Conservation (phyloP, 2,888 invertebrate species). For the Hyalella azteca region DNA sequence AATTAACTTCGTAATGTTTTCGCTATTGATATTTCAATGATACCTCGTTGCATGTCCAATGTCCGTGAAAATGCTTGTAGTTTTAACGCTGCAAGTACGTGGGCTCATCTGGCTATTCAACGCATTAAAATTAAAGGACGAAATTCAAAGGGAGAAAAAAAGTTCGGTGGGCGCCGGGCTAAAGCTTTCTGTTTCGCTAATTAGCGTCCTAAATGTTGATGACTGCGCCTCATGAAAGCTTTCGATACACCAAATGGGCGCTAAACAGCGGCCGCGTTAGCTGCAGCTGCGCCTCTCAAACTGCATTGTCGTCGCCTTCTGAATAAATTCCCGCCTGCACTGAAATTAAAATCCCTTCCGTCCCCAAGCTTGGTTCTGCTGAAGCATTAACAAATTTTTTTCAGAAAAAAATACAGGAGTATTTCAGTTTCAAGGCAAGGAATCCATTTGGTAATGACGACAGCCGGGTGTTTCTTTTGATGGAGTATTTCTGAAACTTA, state of each 20-base stretch:
- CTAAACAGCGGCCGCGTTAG: conserved; percentile 11
- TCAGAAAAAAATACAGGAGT: too few species aligned
- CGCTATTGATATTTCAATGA: too few species aligned
- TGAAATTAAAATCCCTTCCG: neutral
- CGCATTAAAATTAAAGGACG: conserved; percentile 14
- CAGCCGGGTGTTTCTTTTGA: too few species aligned
- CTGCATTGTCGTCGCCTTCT: neutral
- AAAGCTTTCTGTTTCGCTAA: conserved; percentile 31
- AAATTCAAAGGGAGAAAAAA: conserved; percentile 10
- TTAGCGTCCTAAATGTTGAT: conserved; percentile 30
- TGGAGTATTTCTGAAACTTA: too few species aligned
- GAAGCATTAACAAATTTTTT: too few species aligned
- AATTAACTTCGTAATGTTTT: too few species aligned
- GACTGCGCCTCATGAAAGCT: neutral
- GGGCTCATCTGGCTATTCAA: conserved; percentile 16
- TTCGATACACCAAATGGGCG: conserved; percentile 31
- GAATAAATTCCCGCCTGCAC: neutral
- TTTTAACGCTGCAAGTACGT: too few species aligned
- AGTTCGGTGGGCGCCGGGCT: neutral
- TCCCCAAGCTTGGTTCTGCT: too few species aligned
- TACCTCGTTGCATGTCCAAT: too few species aligned
- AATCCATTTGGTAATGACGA: too few species aligned
- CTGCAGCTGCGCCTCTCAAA: neutral
- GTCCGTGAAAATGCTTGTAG: too few species aligned
- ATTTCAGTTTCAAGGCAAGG: too few species aligned